Evolutionary conservation across 2,113 vertebrate genomes (phyloP), one percentile per base, ranked within the genome.

Genomic region (Catharus minimus): DNA sequence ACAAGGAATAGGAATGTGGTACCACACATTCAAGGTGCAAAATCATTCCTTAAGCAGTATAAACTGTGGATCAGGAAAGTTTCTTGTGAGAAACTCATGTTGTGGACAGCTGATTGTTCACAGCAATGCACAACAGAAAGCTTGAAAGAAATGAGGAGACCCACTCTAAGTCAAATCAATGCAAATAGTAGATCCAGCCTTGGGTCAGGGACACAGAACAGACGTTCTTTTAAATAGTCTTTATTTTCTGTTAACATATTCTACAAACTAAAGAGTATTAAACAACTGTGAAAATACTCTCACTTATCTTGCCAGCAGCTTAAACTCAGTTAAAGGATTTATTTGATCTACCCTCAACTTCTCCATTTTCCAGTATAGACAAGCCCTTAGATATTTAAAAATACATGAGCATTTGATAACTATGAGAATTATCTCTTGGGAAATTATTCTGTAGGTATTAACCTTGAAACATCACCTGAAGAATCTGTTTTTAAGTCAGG

Each of bases 261-360:
- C 62, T 64, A 74, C 23, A 88, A 93, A 93, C 38, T 32, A 76
- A 86, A 82, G 33, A 65, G 41, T 80, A 88, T 73, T 86, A 77
- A 95, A 49, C 7, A 23, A 47, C 38, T 57, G 14, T 74, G 65
- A 67, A 82, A 90, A 88, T 62, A 76, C 22, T 88, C 52, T 61
- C n/a, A 74, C 26, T 90, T 77, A 23, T 68, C 16, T 46, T 66
- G 52, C 55, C 56, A 67, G 39, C 16, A 86, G 43, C 60, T 81
- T 92, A 56, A 71, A 83, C n/a, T 90, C 65, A 73, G 68, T 92
- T 81, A 71, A 52, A 83, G 36, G 32, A 90, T 93, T 77, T 71
- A 92, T 88, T 83, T 80, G 30, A 86, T 93, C 73, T 78, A 86
- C 17, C 36, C 77, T 78, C 36, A 71, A 38, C 44, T 90, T 95